phyloP scores from a whole-genome alignment of 2,113 vertebrate genomes.

The Regulus satrapa region DNA sequence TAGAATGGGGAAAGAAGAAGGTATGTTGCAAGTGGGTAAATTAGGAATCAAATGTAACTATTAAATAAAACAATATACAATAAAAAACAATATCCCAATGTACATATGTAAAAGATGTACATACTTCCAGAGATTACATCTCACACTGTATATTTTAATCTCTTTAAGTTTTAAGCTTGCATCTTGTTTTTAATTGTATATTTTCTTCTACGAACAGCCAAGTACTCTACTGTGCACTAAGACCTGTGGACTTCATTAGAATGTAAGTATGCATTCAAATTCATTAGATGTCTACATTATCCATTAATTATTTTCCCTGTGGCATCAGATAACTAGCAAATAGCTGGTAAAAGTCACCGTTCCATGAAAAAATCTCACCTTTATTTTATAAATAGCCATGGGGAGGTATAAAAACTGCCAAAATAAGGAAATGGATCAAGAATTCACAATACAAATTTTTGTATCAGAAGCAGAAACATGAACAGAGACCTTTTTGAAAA shows the following conservation, averaged over 20 bases:
- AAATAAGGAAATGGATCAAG: conserved; percentile 2
- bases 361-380: not conserved
- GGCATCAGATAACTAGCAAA: not conserved
- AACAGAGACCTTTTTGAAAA: not conserved
- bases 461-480: not conserved
- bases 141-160: not conserved
- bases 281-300: not conserved
- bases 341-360: not conserved
- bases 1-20: not conserved
- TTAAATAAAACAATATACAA: too few relatives aligned
- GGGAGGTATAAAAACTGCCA: not conserved
- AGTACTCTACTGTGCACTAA: not conserved
- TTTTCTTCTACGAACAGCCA: not conserved
- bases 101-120: not conserved
- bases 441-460: not conserved
- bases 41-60: not conserved
- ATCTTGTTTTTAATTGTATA: not conserved
- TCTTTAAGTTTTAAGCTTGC: not conserved
- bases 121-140: not conserved
- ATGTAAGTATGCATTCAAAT: not conserved
- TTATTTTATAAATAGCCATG: not conserved
- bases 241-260: not conserved
- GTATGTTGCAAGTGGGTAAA: not conserved
- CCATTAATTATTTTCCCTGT: conserved; percentile 10
- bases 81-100: not conserved